A percentile compares a stretch with the other conserved stretches of the same genome.
Evolutionary conservation across 2,888 invertebrate genomes (phyloP).

Genomic region (Dasypogon diadema): DNA sequence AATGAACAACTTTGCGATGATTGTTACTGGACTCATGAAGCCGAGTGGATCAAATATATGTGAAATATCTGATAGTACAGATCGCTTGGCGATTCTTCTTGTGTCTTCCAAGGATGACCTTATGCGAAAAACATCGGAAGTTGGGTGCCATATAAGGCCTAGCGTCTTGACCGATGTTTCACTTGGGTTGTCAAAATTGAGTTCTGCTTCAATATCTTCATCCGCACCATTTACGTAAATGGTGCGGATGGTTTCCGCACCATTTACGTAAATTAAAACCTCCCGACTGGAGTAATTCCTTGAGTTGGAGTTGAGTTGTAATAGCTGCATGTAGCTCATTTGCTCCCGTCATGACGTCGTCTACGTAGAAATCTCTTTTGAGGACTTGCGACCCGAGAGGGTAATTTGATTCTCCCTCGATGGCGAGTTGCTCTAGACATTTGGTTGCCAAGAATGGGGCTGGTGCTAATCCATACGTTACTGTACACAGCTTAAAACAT

Average conservation of each 20-base stretch:
- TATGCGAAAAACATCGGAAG: not conserved
- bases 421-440: slow-evolving; percentile 26
- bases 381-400: not conserved
- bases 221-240: not conserved
- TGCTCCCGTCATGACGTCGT: not conserved
- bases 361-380: not conserved
- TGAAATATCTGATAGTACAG: too few species aligned
- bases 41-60: too few species aligned
- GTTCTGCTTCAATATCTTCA: not conserved
- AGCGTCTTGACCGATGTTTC: not conserved
- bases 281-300: slow-evolving; percentile 34
- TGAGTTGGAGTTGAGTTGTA: too few species aligned
- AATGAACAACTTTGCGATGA: too few species aligned
- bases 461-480: slow-evolving; percentile 53
- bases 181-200: not conserved
- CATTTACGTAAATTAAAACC: slow-evolving; percentile 8
- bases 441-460: slow-evolving; percentile 55
- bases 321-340: too few species aligned
- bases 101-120: not conserved
- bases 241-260: not conserved
- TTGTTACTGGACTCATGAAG: too few species aligned
- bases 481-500: slow-evolving; percentile 49
- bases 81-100: too few species aligned
- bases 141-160: not conserved
- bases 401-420: not conserved